phyloP scores from a whole-genome alignment of 2,888 invertebrate species.

The Synanthedon tipuliformis region DNA sequence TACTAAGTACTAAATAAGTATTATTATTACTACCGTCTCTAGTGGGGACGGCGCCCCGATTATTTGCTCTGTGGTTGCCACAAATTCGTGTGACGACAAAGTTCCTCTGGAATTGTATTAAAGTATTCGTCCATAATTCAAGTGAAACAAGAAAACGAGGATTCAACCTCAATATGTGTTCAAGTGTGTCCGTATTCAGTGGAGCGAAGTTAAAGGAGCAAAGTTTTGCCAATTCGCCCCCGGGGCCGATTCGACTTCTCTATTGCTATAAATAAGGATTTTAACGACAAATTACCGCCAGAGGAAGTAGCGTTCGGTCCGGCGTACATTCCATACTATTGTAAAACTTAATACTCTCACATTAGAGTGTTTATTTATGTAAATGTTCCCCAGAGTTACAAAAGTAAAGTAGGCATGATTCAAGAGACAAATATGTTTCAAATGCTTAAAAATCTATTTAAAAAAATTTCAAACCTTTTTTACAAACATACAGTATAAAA shows the following conservation, averaged over 20 bases:
- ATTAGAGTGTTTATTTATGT: too few species aligned
- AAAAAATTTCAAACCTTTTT: too few species aligned
- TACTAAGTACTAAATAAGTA: too few species aligned
- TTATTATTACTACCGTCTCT: too few species aligned
- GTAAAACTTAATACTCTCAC: slow-evolving; percentile 17
- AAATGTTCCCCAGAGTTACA: too few species aligned
- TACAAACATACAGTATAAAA: too few species aligned
- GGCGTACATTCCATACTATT: slow-evolving; percentile 45
- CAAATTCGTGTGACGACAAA: slow-evolving; percentile 13
- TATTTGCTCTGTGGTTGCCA: neutral
- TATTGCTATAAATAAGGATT: slow-evolving; percentile 69
- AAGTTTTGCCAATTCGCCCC: slow-evolving; percentile 59
- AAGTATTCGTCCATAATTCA: slow-evolving; percentile 51
- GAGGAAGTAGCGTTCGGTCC: slow-evolving; percentile 54
- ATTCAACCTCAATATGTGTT: slow-evolving; percentile 66
- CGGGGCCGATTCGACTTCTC: slow-evolving; percentile 62
- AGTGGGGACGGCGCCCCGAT: neutral
- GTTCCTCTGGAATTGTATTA: slow-evolving; percentile 37
- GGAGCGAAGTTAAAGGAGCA: slow-evolving; percentile 63
- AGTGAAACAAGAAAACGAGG: slow-evolving; percentile 55
- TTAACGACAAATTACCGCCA: slow-evolving; percentile 67
- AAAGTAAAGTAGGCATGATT: too few species aligned
- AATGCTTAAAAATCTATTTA: too few species aligned
- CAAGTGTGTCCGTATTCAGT: slow-evolving; percentile 60
- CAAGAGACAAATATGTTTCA: too few species aligned